Evolutionary conservation across 2,797 vertebrate species (phyloP).

Genomic region (Sparus aurata): DNA sequence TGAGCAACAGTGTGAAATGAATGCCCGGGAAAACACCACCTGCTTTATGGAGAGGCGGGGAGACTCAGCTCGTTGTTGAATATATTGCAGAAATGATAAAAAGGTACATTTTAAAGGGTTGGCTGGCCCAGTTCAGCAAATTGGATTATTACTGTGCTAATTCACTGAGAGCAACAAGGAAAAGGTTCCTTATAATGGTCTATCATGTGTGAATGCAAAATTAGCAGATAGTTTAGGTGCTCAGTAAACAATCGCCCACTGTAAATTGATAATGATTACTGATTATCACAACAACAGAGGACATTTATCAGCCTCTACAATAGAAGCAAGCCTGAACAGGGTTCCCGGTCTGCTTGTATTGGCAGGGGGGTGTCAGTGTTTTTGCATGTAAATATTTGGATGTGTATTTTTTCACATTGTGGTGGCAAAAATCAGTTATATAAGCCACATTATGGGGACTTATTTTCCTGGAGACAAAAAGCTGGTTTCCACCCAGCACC

Average conservation of each 20-base stretch:
- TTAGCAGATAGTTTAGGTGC: constrained; percentile 56
- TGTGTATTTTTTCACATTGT: constrained; percentile 6
- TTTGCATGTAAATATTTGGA: neutral
- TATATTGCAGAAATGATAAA: constrained; percentile 40
- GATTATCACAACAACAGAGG: constrained; percentile 59
- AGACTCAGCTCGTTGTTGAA: constrained; percentile 31
- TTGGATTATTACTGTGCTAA: constrained; percentile 36
- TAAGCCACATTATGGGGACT: neutral
- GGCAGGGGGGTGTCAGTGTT: neutral
- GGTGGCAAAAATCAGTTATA: no score
- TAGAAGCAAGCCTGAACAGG: neutral
- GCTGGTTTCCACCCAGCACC: neutral
- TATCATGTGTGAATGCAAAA: constrained; percentile 63
- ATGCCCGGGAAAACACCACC: constrained; percentile 38
- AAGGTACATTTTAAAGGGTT: constrained; percentile 27
- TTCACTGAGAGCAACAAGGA: constrained; percentile 40
- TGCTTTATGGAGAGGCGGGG: constrained; percentile 30
- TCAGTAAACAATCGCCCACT: constrained; percentile 64
- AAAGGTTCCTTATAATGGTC: constrained; percentile 41
- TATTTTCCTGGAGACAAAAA: neutral
- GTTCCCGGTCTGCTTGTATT: constrained; percentile 1
- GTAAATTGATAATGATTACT: constrained; percentile 78
- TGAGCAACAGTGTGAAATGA: constrained; percentile 49
- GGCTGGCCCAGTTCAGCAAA: constrained; percentile 11
- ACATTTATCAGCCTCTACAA: constrained; percentile 65